Percentiles rank a stretch among this genome's conserved stretches.
phyloP scores from a whole-genome alignment of 2,797 vertebrate species.

The Pterois miles region DNA sequence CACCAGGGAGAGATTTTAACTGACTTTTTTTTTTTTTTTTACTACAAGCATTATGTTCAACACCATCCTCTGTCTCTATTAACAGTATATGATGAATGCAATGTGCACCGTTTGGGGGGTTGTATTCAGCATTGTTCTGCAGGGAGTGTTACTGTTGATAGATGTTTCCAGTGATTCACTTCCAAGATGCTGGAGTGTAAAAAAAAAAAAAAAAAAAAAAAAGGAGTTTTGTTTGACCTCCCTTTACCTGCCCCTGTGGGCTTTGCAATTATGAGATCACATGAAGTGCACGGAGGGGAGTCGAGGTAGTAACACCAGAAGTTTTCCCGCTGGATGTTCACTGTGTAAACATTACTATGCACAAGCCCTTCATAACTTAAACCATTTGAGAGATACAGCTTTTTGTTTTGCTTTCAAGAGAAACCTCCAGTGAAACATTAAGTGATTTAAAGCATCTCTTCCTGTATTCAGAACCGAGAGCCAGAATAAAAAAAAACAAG shows the following conservation, averaged over 20 bases:
- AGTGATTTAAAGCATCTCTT: conserved; percentile 60
- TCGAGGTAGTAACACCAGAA: conserved; percentile 44
- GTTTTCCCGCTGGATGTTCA: conserved; percentile 63
- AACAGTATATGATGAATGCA: background rate
- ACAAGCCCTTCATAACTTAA: conserved; percentile 46
- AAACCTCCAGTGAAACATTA: conserved; percentile 52
- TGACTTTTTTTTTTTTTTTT: conserved; percentile 16
- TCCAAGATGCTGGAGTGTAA: conserved; percentile 31
- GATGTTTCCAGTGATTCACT: conserved; percentile 51
- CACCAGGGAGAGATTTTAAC: conserved; percentile 14
- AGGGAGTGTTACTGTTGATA: conserved; percentile 23
- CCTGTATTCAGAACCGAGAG: conserved; percentile 60
- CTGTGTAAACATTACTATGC: conserved; percentile 66
- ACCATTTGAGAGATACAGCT: conserved; percentile 43
- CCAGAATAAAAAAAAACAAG: conserved; percentile 63
- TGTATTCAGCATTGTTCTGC: background rate
- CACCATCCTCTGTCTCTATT: background rate
- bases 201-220: conserved; percentile 25
- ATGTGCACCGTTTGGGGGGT: background rate
- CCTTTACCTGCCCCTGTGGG: conserved; percentile 49
- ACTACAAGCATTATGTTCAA: conserved; percentile 3
- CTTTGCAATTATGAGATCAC: conserved; percentile 65
- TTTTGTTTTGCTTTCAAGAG: conserved; percentile 64
- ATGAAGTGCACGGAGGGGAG: conserved; percentile 41
- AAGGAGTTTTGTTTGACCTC: conserved; percentile 50